These are phyloP conservation scores for Pteruthius melanotis DNA, from an alignment of 2,113 vertebrate species.

Conservation along the genomic window DNA sequence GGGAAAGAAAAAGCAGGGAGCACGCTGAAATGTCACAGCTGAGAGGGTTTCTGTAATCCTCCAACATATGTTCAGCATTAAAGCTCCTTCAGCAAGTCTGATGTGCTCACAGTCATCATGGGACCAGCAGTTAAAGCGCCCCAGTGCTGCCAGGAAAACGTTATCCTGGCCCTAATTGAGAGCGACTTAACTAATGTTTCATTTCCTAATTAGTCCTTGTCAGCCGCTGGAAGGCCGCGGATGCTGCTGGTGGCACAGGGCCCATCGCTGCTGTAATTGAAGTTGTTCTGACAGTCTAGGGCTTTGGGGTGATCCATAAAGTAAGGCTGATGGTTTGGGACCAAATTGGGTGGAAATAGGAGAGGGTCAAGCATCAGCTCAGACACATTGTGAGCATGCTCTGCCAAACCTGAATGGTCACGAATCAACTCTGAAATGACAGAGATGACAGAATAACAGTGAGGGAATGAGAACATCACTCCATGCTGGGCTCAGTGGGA, in stretches of 20 bases:
- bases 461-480: neutral
- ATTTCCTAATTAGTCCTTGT: constrained; percentile 76
- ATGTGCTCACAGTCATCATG: constrained; percentile 64
- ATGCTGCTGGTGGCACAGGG: constrained; percentile 58
- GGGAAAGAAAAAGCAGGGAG: constrained; percentile 53
- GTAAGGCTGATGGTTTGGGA: constrained; percentile 31
- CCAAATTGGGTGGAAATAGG: neutral
- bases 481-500: neutral
- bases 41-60: constrained; percentile 69
- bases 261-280: constrained; percentile 60
- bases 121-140: constrained; percentile 66
- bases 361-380: neutral
- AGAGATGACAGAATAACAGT: neutral
- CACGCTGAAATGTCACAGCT: constrained; percentile 66
- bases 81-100: constrained; percentile 66
- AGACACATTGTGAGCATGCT: neutral
- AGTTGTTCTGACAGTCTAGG: constrained; percentile 60
- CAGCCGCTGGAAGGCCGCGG: constrained; percentile 61
- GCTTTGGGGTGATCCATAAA: constrained; percentile 50
- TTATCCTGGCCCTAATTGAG: constrained; percentile 73
- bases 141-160: constrained; percentile 65
- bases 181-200: constrained; percentile 74
- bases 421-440: neutral
- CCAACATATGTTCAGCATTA: constrained; percentile 71
- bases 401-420: neutral